Evolutionary conservation across 2,888 invertebrate species (phyloP).

Genomic region (Pelosia muscerda): DNA sequence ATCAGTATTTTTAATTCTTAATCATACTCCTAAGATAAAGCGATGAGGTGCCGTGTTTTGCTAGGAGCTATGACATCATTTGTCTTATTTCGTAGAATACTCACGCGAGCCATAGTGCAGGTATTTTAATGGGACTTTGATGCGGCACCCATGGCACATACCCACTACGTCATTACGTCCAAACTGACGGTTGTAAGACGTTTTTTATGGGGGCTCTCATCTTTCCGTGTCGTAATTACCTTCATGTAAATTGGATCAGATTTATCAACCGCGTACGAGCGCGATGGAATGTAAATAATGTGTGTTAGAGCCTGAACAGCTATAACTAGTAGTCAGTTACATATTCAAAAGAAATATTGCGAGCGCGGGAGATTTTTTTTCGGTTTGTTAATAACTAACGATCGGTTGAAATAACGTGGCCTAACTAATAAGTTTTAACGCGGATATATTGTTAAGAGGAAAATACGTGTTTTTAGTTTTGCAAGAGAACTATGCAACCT

Average conservation of each 20-base stretch:
- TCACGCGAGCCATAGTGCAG: slow-evolving; percentile 47
- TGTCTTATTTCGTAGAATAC: slow-evolving; percentile 55
- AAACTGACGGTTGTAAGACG: slow-evolving; percentile 37
- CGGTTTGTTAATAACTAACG: neutral
- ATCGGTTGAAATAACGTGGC: too few species aligned
- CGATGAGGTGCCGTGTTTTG: slow-evolving; percentile 23
- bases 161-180: slow-evolving; percentile 57
- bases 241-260: slow-evolving; percentile 80
- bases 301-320: slow-evolving; percentile 36
- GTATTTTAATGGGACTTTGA: slow-evolving; percentile 77
- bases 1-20: slow-evolving; percentile 25
- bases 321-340: slow-evolving; percentile 14
- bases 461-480: neutral
- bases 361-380: neutral
- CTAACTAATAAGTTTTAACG: neutral
- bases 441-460: neutral
- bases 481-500: neutral
- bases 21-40: slow-evolving; percentile 30
- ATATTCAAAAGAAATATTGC: neutral
- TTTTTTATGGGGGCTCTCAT: slow-evolving; percentile 45
- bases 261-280: slow-evolving; percentile 71
- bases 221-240: slow-evolving; percentile 72
- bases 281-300: slow-evolving; percentile 65
- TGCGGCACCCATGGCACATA: slow-evolving; percentile 62
- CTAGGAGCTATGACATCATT: slow-evolving; percentile 56